Evolutionary conservation across 2,888 invertebrate species (phyloP), one percentile per base, ranked within the genome.

Genomic region (Ecdyonurus torrentis): DNA sequence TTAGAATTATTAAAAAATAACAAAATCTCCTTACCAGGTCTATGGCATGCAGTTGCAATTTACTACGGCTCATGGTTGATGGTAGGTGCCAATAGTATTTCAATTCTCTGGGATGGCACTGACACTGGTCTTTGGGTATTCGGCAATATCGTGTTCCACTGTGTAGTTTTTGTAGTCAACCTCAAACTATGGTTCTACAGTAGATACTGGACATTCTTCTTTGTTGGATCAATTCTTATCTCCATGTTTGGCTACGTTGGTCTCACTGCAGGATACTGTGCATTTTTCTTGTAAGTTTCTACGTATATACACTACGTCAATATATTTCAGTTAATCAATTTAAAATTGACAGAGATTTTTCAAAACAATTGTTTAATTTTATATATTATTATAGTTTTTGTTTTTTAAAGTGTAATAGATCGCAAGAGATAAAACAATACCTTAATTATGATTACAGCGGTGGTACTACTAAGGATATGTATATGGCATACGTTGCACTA

Each of bases 21-120:
- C 66, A 59, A 25, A 22, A 59, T 65, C n/a, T n/a, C n/a, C 25
- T 66, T 70, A 15, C 71, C 78, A 66, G 85, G 80, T 2, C 66
- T 82, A 0, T 87, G 85, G 77, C 88, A 89, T 70, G 77, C 84
- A 0, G 64, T 79, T 2, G 73, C 83, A n/a, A 78, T 84, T 50
- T 88, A 83, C 72, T 78, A 78, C 66, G 78, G 82, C 68, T 73
- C 81, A 7, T 63, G 59, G 63, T 25, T 25, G 23, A 66, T 71
- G 24, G 58, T 69, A 2, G 70, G 69, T 67, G 25, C 63, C 3
- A 65, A 65, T 25, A 67, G 68, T 55, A 63, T 63, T 18, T 62
- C 66, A 25, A 63, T 65, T 20, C 55, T 66, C 7, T 58, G 65
- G 1, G 66, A 67, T 62, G 68, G 67, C n/a, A 64, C 68, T n/a